Base-by-base conservation (phyloP, 2,888 invertebrate species). In the Nomada fucata region DNA sequence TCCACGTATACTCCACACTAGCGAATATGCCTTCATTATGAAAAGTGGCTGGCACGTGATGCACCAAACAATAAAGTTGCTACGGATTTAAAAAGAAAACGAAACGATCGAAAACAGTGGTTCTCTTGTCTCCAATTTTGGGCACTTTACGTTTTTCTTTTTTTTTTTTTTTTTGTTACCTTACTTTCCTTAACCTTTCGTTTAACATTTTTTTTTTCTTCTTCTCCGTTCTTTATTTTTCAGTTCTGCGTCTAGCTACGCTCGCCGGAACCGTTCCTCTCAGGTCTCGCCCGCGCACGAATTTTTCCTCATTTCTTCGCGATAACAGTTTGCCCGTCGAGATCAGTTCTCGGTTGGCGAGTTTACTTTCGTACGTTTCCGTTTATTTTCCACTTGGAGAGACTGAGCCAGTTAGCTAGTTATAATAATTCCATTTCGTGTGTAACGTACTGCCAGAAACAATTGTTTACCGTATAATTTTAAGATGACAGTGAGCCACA, bases 21-120 rank as follows among this genome's bases (percentile, higher is more conserved):
- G 91, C 86, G 88, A 91, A 89, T 91, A 91, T 90, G 92, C 91
- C 91, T 92, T 91, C 88, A 89, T 91, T 91, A 90, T 89, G 90
- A 83, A 91, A 90, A 91, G 89, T 92, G 90, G 88, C 87, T 89
- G 91, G 89, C 90, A 89, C 89, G 88, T 90, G 90, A 91, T 90
- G 91, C 91, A 91, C 91, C 89, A 88, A 91, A 92, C 91, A 91
- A 92, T 92, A 91, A 92, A 92, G 89, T 91, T 91, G 90, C 90
- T 91, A 87, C 85, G 74, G 76, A 85, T 82, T 47, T 67, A 74
- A 68, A 63, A 76, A 60, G 29, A 61, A 57, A 77, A 18, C 29
- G 20, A 64, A 26, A 79, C 67, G 71, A 79, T 73, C 50, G 75
- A 71, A 88, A 79, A 74, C 74, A 74, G 72, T 76, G 83, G 61